Evolutionary conservation across 1,140 invertebrate genomes (phyloP), one percentile per base, ranked within the genome.

Genomic region (Proctacanthus coquilletti): DNA sequence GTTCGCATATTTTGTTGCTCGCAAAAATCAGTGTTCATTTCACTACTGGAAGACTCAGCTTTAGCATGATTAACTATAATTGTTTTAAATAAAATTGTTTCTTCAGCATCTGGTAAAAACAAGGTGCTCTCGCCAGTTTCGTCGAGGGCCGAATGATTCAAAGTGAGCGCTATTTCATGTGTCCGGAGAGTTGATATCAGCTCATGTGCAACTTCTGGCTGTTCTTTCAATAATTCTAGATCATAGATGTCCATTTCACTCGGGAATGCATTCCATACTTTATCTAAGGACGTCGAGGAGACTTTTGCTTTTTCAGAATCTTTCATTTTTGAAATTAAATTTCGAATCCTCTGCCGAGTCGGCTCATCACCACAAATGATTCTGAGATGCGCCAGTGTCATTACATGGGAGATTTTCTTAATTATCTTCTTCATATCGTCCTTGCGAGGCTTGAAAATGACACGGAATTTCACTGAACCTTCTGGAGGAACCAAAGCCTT

Each of bases 381-480:
- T 9, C 51, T 49, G 46, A 60, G 49, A 18, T 60, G 56, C 8
- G 51, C 56, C 35, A 60, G 21, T 0, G 56, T 56, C 5, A 54
- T 5, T 0, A 60, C 56, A 30, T 51, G 45, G 5, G 41, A 41
- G 3, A 43, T 43, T 34, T 54, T 53, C 17, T 55, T 52, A 2
- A 53, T 34, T 15, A 60, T 53, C 40, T 59, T 59, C 17, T 51
- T 52, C n/a, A 60, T 45, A 36, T 59, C 56, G 14, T 59, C 52
- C 0, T 51, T 49, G 34, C 53, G 52, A 2, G 52, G 53, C 1
- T 42, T 40, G n/a, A 60, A 57, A 5, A 43, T 23, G 10, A 60
- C 41, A 13, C 48, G 41, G 0, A 60, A 45, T 9, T 33, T 40
- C 8, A 42, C 40, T 20, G 48, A 45, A 8, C 34, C 39, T 10